Conservation (phyloP, 2,113 vertebrate species). For the Sula dactylatra region DNA sequence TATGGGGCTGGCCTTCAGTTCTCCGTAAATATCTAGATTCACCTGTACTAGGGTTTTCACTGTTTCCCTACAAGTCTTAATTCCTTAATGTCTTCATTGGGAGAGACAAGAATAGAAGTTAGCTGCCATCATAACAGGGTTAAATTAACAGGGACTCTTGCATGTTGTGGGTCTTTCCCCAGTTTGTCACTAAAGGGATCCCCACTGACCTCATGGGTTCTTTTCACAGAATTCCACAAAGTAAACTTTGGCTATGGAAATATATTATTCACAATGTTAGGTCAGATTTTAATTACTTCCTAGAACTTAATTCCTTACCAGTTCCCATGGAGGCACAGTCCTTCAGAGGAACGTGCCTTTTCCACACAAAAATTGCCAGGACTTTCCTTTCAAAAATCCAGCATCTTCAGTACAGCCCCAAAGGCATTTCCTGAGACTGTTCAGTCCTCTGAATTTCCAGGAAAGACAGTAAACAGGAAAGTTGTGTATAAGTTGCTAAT, state of each 20-base stretch:
- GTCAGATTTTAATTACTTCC: background rate
- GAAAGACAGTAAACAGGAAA: background rate
- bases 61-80: background rate
- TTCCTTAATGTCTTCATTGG: background rate
- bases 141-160: background rate
- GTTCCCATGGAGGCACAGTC: background rate
- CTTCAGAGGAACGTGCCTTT: background rate
- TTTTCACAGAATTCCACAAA: background rate
- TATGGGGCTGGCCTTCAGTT: background rate
- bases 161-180: rapidly evolving
- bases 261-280: background rate
- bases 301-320: background rate
- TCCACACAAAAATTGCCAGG: background rate
- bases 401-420: background rate
- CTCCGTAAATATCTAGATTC: background rate
- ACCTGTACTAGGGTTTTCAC: background rate
- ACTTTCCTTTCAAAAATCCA: background rate
- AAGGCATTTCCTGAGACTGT: background rate
- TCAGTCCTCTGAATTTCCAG: background rate
- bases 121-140: background rate
- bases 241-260: background rate
- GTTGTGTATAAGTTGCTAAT: background rate
- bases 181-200: background rate
- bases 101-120: background rate
- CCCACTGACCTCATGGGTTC: background rate